Evolutionary conservation across 2,888 invertebrate species (phyloP).

Genomic region (Cantharis nigra): DNA sequence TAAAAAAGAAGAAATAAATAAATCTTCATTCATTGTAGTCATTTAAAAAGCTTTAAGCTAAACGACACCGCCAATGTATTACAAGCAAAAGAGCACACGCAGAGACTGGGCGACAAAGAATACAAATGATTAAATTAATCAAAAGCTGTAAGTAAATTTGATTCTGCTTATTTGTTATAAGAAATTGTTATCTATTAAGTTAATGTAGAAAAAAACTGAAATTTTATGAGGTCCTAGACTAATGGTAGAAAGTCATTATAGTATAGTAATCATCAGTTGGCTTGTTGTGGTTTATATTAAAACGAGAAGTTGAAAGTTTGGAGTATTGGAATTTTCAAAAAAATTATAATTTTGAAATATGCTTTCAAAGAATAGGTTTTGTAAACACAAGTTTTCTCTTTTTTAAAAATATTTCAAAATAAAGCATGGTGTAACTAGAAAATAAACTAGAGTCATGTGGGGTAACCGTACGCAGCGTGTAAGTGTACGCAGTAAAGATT

Average conservation of each 20-base stretch:
- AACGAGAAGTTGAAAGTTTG: too few species aligned
- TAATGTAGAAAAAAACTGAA: background rate
- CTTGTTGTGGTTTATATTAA: constrained; percentile 46
- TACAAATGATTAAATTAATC: constrained; percentile 33
- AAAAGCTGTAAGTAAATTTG: constrained; percentile 1
- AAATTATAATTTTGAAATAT: too few species aligned
- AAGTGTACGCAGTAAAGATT: too few species aligned
- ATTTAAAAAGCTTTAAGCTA: constrained; percentile 6
- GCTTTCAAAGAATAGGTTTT: too few species aligned
- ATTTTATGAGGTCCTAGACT: background rate
- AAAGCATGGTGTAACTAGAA: too few species aligned
- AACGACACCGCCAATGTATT: constrained; percentile 19
- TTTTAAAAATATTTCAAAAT: too few species aligned
- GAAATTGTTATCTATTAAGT: background rate
- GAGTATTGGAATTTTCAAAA: too few species aligned
- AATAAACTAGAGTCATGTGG: too few species aligned
- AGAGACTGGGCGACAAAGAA: constrained; percentile 15
- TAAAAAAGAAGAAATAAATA: background rate
- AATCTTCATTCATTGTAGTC: background rate
- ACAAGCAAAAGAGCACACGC: constrained; percentile 23
- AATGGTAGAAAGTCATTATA: background rate
- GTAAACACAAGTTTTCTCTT: too few species aligned
- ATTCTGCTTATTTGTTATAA: background rate
- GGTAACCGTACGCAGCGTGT: too few species aligned
- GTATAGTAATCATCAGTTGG: constrained; percentile 50